A percentile compares a stretch with the other conserved stretches of the same genome.
Conservation (phyloP, 2,113 vertebrate species). For the Tichodroma muraria region DNA sequence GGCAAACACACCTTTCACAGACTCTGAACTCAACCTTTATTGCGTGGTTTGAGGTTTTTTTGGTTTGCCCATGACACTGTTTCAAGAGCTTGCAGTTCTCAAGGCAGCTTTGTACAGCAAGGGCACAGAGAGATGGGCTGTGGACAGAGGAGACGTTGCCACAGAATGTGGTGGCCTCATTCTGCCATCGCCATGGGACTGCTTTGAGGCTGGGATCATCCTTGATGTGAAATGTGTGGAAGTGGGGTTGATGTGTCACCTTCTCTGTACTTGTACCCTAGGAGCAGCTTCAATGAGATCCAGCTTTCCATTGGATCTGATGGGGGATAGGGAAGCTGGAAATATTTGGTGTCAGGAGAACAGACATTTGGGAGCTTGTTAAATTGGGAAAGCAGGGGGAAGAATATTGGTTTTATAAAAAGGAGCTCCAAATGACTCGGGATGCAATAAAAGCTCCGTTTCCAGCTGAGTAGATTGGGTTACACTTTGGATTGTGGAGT, state of each 20-base stretch:
- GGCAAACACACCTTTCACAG: neutral
- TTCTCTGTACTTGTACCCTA: neutral
- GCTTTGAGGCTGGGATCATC: neutral
- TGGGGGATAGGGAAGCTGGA: neutral
- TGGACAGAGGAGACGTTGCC: neutral
- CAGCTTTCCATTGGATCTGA: neutral
- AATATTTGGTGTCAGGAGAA: neutral
- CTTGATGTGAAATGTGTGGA: neutral
- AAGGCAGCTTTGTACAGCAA: neutral
- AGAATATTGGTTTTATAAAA: neutral
- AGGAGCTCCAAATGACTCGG: neutral
- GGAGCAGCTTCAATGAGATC: neutral
- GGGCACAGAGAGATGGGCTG: neutral
- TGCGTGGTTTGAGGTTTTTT: neutral
- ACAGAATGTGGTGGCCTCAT: fast-evolving
- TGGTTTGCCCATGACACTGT: neutral
- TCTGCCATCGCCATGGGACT: neutral
- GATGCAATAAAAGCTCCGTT: constrained; percentile 22
- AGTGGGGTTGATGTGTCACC: neutral
- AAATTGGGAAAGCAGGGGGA: neutral
- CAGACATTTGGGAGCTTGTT: neutral
- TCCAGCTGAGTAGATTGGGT: constrained; percentile 2
- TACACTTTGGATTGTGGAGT: neutral
- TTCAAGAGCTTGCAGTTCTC: neutral
- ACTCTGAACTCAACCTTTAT: neutral